Conservation (phyloP, 2,797 vertebrate species). For the Eleutherodactylus coqui region DNA sequence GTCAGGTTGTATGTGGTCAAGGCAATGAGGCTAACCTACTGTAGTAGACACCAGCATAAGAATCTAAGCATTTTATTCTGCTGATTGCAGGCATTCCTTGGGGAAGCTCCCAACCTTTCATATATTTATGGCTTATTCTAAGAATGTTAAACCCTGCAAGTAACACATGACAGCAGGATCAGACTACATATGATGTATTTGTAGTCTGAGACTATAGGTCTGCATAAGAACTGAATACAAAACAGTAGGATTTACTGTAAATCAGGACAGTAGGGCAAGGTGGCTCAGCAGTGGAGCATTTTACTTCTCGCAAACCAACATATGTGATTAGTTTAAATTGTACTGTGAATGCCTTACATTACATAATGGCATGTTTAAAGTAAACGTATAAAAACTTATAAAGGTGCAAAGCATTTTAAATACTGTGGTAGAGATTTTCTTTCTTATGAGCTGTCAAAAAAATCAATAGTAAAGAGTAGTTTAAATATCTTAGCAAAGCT, state of each 20-base stretch:
- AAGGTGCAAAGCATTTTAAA: conserved; percentile 1
- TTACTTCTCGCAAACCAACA: not conserved
- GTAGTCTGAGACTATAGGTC: not conserved
- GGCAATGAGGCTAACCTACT: too few relatives aligned
- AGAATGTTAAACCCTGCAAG: not conserved
- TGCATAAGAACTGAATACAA: not conserved
- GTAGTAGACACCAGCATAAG: too few relatives aligned
- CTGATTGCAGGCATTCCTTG: too few relatives aligned
- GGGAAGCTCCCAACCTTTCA: too few relatives aligned
- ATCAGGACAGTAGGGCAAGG: not conserved
- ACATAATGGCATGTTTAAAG: not conserved
- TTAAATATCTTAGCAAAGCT: conserved; percentile 13
- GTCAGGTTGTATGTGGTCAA: too few relatives aligned
- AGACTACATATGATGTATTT: not conserved
- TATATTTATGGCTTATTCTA: too few relatives aligned
- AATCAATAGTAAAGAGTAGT: conserved; percentile 19
- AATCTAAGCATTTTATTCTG: too few relatives aligned
- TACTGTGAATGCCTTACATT: not conserved
- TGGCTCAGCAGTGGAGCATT: not conserved
- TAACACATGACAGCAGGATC: not conserved
- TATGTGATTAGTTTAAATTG: not conserved
- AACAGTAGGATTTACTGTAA: not conserved
- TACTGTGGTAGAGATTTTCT: conserved; percentile 9
- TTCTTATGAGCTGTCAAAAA: not conserved
- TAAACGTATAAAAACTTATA: not conserved